These are phyloP conservation scores for Nothoprocta perdicaria DNA, from an alignment of 2,113 vertebrate species.

Conservation along the genomic window DNA sequence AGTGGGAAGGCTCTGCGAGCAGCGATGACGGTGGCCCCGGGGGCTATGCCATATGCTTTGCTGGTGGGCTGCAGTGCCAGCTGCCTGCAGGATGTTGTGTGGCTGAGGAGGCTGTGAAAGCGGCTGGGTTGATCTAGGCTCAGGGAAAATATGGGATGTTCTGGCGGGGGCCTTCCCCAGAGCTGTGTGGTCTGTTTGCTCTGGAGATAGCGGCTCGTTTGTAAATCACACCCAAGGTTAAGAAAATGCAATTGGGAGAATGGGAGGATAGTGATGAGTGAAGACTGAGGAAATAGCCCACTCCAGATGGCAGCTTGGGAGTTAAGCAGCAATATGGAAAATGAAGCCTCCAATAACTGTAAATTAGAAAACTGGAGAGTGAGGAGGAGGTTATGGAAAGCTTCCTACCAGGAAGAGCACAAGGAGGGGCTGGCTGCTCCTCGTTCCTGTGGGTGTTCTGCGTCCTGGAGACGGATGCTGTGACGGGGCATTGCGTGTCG, in stretches of 20 bases:
- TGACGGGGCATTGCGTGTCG: background rate
- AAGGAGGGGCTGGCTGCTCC: background rate
- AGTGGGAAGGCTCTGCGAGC: fast-evolving
- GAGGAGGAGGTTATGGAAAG: background rate
- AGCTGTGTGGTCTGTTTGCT: background rate
- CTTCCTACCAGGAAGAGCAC: background rate
- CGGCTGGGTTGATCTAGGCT: background rate
- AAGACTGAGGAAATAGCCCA: background rate
- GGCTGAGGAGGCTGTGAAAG: fast-evolving
- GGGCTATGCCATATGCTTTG: background rate
- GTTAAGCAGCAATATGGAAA: background rate
- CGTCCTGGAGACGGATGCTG: background rate
- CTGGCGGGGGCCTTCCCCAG: fast-evolving
- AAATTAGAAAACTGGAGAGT: background rate
- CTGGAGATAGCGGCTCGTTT: background rate
- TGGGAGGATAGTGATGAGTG: background rate
- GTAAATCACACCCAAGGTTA: background rate
- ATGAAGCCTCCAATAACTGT: background rate
- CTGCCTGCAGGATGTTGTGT: fast-evolving
- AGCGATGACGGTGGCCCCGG: background rate
- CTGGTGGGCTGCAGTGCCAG: background rate
- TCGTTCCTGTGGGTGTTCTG: background rate
- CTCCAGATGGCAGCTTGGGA: background rate
- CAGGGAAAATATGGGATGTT: background rate
- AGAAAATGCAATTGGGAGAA: background rate